phyloP scores from a whole-genome alignment of 2,797 vertebrate genomes.

The Hylomyscus alleni region DNA sequence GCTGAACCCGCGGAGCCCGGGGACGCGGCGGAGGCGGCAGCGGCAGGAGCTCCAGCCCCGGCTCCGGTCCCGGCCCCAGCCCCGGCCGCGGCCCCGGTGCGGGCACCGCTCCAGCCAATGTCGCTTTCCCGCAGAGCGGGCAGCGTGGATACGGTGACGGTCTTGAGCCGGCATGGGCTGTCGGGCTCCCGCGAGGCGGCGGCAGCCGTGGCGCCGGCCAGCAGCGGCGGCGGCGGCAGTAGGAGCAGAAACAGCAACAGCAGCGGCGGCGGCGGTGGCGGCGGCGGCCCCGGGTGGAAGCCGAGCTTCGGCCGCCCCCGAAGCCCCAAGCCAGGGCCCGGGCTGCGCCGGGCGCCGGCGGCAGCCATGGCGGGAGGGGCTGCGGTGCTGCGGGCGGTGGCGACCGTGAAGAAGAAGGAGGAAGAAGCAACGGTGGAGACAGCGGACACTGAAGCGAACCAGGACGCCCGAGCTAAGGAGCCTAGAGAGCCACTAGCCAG shows the following conservation, averaged over 20 bases:
- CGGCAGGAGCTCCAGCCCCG: constrained; percentile 88
- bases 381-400: constrained; percentile 75
- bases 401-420: constrained; percentile 29
- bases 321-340: constrained; percentile 68
- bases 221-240: constrained; percentile 77
- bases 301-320: constrained; percentile 77
- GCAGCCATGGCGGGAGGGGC: constrained; percentile 82
- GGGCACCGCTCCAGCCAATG: constrained; percentile 95
- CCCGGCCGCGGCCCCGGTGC: constrained; percentile 90
- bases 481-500: constrained; percentile 80
- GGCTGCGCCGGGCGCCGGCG: constrained; percentile 75
- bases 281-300: constrained; percentile 76
- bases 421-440: constrained; percentile 4
- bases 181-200: constrained; percentile 88
- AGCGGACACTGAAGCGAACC: constrained; percentile 68
- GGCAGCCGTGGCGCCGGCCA: constrained; percentile 84
- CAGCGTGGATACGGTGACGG: constrained; percentile 97
- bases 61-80: constrained; percentile 78
- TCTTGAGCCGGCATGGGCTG: constrained; percentile 94
- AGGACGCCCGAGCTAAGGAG: constrained; percentile 75
- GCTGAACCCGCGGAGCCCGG: constrained; percentile 86
- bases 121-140: constrained; percentile 97
- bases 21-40: constrained; percentile 87
- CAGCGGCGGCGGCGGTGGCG: constrained; percentile 38
- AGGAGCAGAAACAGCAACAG: constrained; percentile 36